A percentile compares a stretch with the other conserved stretches of the same genome.
Conservation (phyloP, 2,888 invertebrate species). For the Acronicta aceris region DNA sequence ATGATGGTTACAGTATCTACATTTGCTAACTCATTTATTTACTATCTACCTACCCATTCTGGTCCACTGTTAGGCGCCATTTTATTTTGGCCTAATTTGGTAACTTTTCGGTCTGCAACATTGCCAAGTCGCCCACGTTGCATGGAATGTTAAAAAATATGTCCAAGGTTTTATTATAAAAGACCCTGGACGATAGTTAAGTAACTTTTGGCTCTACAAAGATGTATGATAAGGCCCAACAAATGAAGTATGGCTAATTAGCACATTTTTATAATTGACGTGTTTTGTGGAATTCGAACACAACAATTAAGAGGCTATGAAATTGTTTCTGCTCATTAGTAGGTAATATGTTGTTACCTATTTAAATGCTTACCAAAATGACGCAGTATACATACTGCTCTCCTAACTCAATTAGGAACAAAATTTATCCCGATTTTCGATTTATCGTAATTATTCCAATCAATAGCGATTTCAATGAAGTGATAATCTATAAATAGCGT, state of each 20-base stretch:
- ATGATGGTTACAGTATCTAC: neutral
- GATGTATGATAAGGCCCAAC: constrained; percentile 53
- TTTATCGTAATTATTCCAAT: neutral
- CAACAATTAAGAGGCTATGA: constrained; percentile 65
- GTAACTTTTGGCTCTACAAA: constrained; percentile 45
- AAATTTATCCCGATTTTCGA: neutral
- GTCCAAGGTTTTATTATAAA: constrained; percentile 47
- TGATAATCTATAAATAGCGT: too few relatives aligned
- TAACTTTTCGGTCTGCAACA: constrained; percentile 23
- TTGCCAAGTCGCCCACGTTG: constrained; percentile 40
- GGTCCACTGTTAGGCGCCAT: neutral
- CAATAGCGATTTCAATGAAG: too few relatives aligned
- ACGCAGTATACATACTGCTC: too few relatives aligned
- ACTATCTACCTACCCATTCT: neutral
- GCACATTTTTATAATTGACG: constrained; percentile 54
- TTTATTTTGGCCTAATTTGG: constrained; percentile 38
- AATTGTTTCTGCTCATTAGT: constrained; percentile 65
- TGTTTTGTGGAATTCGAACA: constrained; percentile 60
- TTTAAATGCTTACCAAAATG: constrained; percentile 37
- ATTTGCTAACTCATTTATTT: neutral
- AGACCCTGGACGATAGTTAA: constrained; percentile 44
- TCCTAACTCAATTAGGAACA: neutral
- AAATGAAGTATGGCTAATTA: constrained; percentile 56
- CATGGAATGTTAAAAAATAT: constrained; percentile 50
- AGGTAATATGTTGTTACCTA: constrained; percentile 50